A percentile compares a stretch with the other conserved stretches of the same genome.
These are phyloP conservation scores for Zosterops hypoxanthus DNA, from an alignment of 2,113 vertebrate genomes.

Conservation along the genomic window DNA sequence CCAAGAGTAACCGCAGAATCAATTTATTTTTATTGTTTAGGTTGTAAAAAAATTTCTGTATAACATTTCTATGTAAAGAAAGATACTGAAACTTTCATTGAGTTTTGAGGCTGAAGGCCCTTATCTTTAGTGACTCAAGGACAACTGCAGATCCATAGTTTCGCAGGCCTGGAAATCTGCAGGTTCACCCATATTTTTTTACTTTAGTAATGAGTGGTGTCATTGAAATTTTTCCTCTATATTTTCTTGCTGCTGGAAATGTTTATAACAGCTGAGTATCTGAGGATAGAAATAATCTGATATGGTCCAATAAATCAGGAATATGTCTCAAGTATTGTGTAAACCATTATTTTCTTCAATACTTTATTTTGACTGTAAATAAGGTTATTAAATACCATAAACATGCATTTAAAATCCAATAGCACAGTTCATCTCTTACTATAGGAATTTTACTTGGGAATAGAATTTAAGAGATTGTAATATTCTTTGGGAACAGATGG, in stretches of 20 bases:
- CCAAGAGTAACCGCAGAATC: neutral
- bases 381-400: neutral
- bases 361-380: neutral
- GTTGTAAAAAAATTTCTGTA: fast-evolving
- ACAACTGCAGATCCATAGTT: neutral
- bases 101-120: neutral
- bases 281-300: neutral
- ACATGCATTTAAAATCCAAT: neutral
- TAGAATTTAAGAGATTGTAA: neutral
- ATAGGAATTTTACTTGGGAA: neutral
- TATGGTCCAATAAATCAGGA: neutral
- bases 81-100: neutral
- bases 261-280: neutral
- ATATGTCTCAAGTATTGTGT: neutral
- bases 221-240: neutral
- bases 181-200: neutral
- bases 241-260: neutral
- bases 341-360: neutral
- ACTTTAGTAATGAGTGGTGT: neutral
- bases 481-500: neutral
- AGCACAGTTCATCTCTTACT: neutral
- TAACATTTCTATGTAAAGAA: neutral
- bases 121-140: neutral
- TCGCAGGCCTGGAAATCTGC: neutral
- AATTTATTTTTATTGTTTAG: neutral